Conservation (phyloP, 2,888 invertebrate genomes). For the Rhimphoctona megacephalus region DNA sequence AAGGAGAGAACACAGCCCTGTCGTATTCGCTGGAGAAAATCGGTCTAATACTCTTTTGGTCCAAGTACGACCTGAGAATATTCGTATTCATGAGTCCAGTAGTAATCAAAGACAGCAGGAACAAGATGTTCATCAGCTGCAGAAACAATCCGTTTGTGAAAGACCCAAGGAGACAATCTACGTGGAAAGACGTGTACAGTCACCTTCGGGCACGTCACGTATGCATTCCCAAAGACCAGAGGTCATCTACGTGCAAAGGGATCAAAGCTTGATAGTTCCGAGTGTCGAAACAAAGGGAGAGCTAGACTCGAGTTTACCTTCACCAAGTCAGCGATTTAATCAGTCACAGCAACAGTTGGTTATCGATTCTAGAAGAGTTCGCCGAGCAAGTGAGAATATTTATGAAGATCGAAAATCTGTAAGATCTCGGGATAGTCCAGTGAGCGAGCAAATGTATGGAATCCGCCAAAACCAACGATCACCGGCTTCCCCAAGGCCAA, state of each 20-base stretch:
- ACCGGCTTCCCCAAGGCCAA: conserved; percentile 33
- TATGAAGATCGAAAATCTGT: conserved; percentile 56
- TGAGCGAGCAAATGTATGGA: conserved; percentile 58
- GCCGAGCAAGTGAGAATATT: conserved; percentile 50
- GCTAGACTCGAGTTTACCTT: conserved; percentile 9
- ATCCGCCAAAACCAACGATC: conserved; percentile 44
- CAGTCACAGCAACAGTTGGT: conserved; percentile 35
- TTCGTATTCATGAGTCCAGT: conserved; percentile 10
- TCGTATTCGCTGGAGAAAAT: conserved; percentile 25
- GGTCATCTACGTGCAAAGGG: conserved; percentile 63
- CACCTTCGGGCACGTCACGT: conserved; percentile 47
- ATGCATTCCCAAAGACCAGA: conserved; percentile 60
- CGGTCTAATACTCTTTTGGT: conserved; percentile 56
- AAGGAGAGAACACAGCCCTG: conserved; percentile 25
- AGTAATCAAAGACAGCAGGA: conserved; percentile 26
- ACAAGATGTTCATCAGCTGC: conserved; percentile 15
- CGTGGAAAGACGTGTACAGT: conserved; percentile 59
- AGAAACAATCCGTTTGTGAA: conserved; percentile 20
- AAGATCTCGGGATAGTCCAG: conserved; percentile 37
- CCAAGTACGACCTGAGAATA: conserved; percentile 47
- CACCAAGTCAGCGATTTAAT: conserved; percentile 31
- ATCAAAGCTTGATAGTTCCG: conserved; percentile 27
- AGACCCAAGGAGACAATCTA: conserved; percentile 35
- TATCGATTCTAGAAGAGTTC: conserved; percentile 12
- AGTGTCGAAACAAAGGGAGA: conserved; percentile 42